Percentiles rank a stretch among this genome's conserved stretches.
Evolutionary conservation across 30 jellyfish, hydroid and myxozoan genomes (phyloP).

Genomic region (Rhopilema esculentum): DNA sequence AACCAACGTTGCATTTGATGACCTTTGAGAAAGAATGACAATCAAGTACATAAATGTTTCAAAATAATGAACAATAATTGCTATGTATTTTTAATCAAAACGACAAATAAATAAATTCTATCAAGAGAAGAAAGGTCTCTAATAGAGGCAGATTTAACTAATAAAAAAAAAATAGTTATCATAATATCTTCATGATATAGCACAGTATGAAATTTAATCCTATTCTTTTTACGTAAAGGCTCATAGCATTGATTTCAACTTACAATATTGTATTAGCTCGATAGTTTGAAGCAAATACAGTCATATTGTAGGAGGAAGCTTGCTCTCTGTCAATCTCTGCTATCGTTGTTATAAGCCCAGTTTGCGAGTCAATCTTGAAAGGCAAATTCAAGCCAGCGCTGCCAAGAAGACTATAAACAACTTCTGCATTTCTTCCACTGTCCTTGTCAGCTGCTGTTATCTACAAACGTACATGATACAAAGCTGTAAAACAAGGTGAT

Average conservation of each 20-base stretch:
- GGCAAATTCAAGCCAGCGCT: background rate
- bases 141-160: no score
- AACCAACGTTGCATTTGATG: conserved; percentile 26
- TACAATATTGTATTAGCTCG: conserved; percentile 17
- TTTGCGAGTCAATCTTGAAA: conserved; percentile 34
- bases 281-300: conserved; percentile 59
- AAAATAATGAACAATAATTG: no score
- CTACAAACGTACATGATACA: background rate
- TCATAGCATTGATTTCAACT: no score
- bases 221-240: no score
- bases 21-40: conserved; percentile 6
- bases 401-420: conserved; percentile 16
- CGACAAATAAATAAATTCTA: no score
- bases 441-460: conserved; percentile 58
- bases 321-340: conserved; percentile 74
- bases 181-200: no score
- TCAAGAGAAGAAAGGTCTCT: no score
- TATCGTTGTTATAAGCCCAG: conserved; percentile 39
- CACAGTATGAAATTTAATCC: no score
- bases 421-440: conserved; percentile 48
- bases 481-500: background rate
- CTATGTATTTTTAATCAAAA: no score
- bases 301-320: conserved; percentile 6
- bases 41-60: background rate
- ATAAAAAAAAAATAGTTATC: no score